Conservation (phyloP, 2,888 invertebrate genomes). For the Andrena minutula region DNA sequence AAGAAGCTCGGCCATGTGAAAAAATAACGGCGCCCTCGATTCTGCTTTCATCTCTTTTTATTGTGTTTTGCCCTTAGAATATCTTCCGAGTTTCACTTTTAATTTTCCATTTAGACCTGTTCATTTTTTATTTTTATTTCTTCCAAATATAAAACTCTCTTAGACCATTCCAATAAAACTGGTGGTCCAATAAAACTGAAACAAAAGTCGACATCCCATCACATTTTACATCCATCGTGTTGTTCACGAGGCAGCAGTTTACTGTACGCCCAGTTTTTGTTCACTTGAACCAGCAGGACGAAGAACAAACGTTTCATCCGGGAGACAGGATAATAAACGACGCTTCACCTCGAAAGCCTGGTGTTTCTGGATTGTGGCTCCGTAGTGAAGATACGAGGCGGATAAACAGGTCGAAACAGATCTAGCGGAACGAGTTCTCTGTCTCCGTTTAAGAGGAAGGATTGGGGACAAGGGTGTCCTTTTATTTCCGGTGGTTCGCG, state of each 20-base stretch:
- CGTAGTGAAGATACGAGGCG: background rate
- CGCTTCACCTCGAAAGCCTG: background rate
- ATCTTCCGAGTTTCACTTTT: no score
- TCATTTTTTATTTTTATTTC: no score
- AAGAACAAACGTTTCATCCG: background rate
- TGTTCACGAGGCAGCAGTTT: background rate
- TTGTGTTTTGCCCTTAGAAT: no score
- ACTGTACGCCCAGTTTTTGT: background rate
- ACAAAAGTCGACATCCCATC: no score
- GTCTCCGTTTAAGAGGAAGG: slow-evolving; percentile 42
- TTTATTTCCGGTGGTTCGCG: slow-evolving; percentile 34
- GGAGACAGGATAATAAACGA: slow-evolving; percentile 40
- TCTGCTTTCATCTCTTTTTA: background rate
- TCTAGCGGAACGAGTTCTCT: slow-evolving; percentile 21
- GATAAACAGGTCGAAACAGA: slow-evolving; percentile 49
- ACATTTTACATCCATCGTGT: no score
- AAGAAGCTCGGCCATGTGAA: background rate
- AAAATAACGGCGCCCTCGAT: background rate
- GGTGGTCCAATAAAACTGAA: no score
- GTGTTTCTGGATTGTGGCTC: background rate
- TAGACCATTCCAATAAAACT: no score
- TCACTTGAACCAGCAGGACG: background rate
- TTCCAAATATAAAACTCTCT: no score
- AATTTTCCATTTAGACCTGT: no score
- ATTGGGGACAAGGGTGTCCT: slow-evolving; percentile 59